Evolutionary conservation across 1,140 invertebrate genomes (phyloP).

Genomic region (Cephus cinctus): DNA sequence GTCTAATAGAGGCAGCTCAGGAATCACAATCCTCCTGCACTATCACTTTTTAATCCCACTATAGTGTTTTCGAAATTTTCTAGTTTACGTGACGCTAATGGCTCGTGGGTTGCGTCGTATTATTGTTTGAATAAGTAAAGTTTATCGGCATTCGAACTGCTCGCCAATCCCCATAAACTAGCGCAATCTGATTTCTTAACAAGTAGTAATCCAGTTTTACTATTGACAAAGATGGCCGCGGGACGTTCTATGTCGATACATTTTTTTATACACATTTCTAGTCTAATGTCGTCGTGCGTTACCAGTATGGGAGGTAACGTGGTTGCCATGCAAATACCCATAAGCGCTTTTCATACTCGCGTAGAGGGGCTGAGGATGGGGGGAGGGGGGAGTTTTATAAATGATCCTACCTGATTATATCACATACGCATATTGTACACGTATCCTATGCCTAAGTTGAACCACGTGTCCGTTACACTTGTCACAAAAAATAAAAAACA

Average conservation of each 20-base stretch:
- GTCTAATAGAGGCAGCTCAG: no score
- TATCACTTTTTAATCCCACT: no score
- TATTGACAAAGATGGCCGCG: background rate
- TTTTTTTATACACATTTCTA: no score
- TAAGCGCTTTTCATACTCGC: no score
- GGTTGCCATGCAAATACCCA: no score
- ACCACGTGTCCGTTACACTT: constrained; percentile 38
- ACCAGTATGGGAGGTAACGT: no score
- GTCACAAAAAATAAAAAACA: constrained; percentile 35
- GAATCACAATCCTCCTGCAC: no score
- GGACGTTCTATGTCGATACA: no score
- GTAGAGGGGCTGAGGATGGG: no score
- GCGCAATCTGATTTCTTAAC: background rate
- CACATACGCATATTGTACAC: background rate
- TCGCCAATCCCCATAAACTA: background rate
- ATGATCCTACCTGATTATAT: no score
- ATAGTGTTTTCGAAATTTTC: background rate
- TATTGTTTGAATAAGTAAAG: constrained; percentile 3
- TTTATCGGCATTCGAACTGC: background rate
- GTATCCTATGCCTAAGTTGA: background rate
- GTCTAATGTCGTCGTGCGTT: no score
- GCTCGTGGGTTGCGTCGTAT: background rate
- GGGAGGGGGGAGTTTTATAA: no score
- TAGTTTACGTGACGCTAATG: constrained; percentile 4
- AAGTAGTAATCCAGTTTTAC: background rate